Evolutionary conservation across 1,140 invertebrate genomes (phyloP).

Genomic region (Drosophila littoralis): DNA sequence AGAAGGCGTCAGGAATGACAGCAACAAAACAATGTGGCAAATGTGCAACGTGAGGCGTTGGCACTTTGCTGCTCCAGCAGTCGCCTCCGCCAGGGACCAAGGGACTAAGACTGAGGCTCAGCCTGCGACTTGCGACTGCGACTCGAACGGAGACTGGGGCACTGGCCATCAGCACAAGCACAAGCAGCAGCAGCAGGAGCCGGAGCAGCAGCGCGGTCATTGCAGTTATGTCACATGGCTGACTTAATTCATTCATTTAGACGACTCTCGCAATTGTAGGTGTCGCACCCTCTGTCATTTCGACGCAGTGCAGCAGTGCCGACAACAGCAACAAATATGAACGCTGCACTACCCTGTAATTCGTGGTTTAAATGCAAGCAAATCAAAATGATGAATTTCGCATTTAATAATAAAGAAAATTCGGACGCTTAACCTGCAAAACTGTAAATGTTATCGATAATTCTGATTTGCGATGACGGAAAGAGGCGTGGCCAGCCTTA

Average conservation of each 20-base stretch:
- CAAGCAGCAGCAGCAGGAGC: too few relatives aligned
- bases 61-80: constrained; percentile 25
- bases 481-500: background rate
- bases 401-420: too few relatives aligned
- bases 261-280: constrained; percentile 78
- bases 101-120: constrained; percentile 3
- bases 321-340: constrained; percentile 12
- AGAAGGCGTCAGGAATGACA: constrained; percentile 51
- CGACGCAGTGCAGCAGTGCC: constrained; percentile 67
- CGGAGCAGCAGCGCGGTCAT: constrained; percentile 53
- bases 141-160: background rate
- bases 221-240: constrained; percentile 80
- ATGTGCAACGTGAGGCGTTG: constrained; percentile 65
- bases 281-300: constrained; percentile 69
- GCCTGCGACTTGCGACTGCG: background rate
- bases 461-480: too few relatives aligned
- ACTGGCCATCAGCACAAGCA: too few relatives aligned
- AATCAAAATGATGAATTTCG: too few relatives aligned
- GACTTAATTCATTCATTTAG: constrained; percentile 83
- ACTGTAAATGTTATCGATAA: too few relatives aligned
- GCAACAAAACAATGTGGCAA: constrained; percentile 77
- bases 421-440: too few relatives aligned
- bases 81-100: constrained; percentile 6
- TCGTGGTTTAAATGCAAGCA: background rate
- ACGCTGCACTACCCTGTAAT: constrained; percentile 5